Conservation (phyloP, 2,113 vertebrate genomes). For the Hemichromis elongatus region DNA sequence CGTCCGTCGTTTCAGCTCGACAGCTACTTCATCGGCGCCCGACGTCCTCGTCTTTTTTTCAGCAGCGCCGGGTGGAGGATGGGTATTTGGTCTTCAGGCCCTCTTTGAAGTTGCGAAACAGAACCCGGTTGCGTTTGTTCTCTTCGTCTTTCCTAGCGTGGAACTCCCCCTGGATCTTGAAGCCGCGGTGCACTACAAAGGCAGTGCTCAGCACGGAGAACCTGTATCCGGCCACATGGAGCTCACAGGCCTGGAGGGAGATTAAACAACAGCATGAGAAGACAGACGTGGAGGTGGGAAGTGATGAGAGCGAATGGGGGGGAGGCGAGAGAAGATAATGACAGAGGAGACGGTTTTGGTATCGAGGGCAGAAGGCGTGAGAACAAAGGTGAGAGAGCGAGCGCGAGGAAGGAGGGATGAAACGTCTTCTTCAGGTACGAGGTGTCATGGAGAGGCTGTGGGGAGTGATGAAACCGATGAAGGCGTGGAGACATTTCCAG, state of each 20-base stretch:
- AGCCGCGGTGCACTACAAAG: conserved; percentile 86
- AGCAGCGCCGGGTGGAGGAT: conserved; percentile 78
- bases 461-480: background rate
- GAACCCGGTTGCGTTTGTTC: conserved; percentile 83
- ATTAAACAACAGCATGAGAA: background rate
- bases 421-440: background rate
- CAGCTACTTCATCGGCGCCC: background rate
- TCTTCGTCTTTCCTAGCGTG: conserved; percentile 86
- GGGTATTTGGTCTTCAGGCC: conserved; percentile 86
- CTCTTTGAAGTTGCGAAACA: conserved; percentile 89
- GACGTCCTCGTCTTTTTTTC: conserved; percentile 32
- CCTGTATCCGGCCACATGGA: conserved; percentile 82
- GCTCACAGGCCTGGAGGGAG: conserved; percentile 79
- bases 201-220: conserved; percentile 86
- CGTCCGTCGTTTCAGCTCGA: background rate
- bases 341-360: background rate
- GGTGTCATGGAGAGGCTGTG: background rate
- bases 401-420: background rate
- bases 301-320: background rate
- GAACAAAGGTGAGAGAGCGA: background rate
- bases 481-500: background rate
- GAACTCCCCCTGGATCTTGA: conserved; percentile 86
- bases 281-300: background rate
- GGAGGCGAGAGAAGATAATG: background rate
- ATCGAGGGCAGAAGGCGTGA: background rate